Base-by-base conservation (phyloP, 2,888 invertebrate genomes). In the Cheilosia scutellata region DNA sequence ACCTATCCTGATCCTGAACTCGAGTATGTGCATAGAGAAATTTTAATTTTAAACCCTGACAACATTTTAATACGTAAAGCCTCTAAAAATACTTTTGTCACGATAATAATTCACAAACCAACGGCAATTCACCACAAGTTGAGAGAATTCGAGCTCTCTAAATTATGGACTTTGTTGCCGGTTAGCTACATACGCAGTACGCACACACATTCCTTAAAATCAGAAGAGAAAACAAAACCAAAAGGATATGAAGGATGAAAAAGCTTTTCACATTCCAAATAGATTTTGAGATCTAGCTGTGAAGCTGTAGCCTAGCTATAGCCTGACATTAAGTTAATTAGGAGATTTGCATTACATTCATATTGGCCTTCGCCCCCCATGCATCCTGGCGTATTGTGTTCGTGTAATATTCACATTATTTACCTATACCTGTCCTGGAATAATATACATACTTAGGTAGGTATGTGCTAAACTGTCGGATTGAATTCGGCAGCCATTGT, bases 401-500 rank as follows among this genome's bases (percentile, higher is more conserved):
- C 37, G 7, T 37, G 37, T 4, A 37, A 37, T 37, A 44, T 57
- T 11, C 63, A 63, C 20, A 29, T 49, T 47, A 11, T 62, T 11
- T 20, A 42, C n/a, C 40, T 42, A n/a, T n/a, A 42, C 55, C 20
- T 55, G 25, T 1, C 37, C 7, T n/a, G 25, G 2, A 53, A 62
- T 62, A 33, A 25, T 63, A 11, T 6, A 44, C 51, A 11, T 6
- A 44, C 51, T 33, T 63, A 20, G 20, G 20, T 20, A 20, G 20
- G 20, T 20, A 63, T 63, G n/a, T 33, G 55, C 47, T 74, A 40
- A 40, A 31, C 62, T 62, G 53, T 47, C 62, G 63, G 66, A 66
- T 76, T 66, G 42, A 76, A 66, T 42, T 58, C 16, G 57, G 40
- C 42, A 44, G 70, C 44, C 68, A 53, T 78, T 51, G 25, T 37